phyloP scores from a whole-genome alignment of 1,140 invertebrate genomes.

The Atta colombica region DNA sequence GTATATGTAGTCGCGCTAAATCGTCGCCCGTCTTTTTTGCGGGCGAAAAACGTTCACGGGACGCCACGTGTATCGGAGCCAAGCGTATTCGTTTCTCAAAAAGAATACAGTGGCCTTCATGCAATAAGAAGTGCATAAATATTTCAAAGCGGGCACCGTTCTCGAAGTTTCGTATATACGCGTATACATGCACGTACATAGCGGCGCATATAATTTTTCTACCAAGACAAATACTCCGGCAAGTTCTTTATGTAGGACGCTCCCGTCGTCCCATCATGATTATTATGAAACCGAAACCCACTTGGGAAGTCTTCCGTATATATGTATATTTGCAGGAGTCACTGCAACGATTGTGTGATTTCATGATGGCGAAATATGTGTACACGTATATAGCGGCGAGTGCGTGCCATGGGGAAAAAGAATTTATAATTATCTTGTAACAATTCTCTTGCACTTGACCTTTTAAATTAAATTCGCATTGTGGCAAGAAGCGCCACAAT shows the following conservation, averaged over 20 bases:
- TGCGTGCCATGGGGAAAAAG: background rate
- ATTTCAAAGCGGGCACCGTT: slow-evolving; percentile 11
- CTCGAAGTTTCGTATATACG: background rate
- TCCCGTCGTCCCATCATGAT: slow-evolving; percentile 18
- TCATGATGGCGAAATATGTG: background rate
- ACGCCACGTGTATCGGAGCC: slow-evolving; percentile 41
- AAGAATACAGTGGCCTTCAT: background rate
- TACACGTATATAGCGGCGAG: background rate
- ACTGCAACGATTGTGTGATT: slow-evolving; percentile 2
- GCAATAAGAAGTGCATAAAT: slow-evolving; percentile 54
- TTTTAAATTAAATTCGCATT: background rate
- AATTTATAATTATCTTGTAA: background rate
- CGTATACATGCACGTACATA: background rate
- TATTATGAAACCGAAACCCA: slow-evolving; percentile 22
- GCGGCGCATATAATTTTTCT: slow-evolving; percentile 47
- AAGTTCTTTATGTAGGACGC: slow-evolving; percentile 16
- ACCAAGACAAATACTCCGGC: slow-evolving; percentile 29
- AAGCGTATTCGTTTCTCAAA: slow-evolving; percentile 32
- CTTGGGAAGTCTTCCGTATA: slow-evolving; percentile 31
- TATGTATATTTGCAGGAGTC: background rate
- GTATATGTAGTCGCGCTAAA: slow-evolving; percentile 38
- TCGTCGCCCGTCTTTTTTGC: slow-evolving; percentile 20
- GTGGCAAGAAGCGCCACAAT: background rate
- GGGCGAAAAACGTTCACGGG: background rate
- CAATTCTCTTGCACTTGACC: background rate